Conservation (phyloP, 2,113 vertebrate species). For the Hemibagrus wyckioides region DNA sequence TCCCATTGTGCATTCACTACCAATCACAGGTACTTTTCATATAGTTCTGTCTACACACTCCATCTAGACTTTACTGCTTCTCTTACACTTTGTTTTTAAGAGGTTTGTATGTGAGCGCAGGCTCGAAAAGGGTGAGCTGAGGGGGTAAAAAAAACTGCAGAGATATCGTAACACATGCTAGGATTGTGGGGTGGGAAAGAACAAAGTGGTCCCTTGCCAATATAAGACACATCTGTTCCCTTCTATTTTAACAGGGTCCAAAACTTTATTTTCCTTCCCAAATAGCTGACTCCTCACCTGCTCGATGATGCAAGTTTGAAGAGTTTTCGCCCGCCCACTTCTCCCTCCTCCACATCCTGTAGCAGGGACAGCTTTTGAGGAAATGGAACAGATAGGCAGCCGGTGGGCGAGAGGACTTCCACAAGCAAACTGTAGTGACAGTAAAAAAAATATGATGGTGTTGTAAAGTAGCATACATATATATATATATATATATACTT, state of each 20-base stretch:
- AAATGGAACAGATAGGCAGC: constrained; percentile 26
- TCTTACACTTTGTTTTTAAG: neutral
- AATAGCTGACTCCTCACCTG: constrained; percentile 17
- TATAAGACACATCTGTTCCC: neutral
- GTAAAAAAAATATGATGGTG: neutral
- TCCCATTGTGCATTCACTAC: neutral
- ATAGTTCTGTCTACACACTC: neutral
- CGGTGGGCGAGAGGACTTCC: constrained; percentile 22
- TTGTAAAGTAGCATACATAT: neutral
- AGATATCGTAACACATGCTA: neutral
- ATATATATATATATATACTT: neutral
- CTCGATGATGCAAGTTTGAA: constrained; percentile 19
- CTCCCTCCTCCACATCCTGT: constrained; percentile 14
- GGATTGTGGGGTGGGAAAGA: neutral
- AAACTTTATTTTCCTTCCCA: constrained; percentile 7
- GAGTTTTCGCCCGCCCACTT: constrained; percentile 3
- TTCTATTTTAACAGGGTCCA: neutral
- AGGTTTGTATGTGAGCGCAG: neutral
- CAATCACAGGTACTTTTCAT: neutral
- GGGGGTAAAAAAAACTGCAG: neutral
- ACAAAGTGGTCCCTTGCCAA: neutral
- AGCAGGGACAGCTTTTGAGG: constrained; percentile 2
- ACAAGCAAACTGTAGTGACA: neutral
- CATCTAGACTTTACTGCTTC: neutral
- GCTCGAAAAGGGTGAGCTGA: neutral